Evolutionary conservation across 2,113 vertebrate species (phyloP).

Genomic region (Seriola quinqueradiata): DNA sequence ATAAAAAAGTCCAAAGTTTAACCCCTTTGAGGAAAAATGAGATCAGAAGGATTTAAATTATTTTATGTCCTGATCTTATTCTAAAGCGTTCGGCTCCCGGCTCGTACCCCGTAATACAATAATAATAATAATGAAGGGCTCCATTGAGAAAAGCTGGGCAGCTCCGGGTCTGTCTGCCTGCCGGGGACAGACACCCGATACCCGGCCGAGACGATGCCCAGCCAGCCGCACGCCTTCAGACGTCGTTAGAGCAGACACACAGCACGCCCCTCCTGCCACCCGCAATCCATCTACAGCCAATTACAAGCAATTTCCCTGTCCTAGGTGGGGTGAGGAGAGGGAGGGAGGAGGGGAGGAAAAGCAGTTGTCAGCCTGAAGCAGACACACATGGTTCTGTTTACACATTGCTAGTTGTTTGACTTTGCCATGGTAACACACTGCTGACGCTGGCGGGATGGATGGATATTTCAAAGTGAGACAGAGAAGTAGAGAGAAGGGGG

Average conservation of each 20-base stretch:
- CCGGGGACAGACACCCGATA: slow-evolving; percentile 67
- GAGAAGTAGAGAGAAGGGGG: slow-evolving; percentile 2
- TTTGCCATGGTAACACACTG: slow-evolving; percentile 66
- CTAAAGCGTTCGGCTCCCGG: slow-evolving; percentile 10
- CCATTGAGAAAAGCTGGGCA: slow-evolving; percentile 58
- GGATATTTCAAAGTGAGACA: slow-evolving; percentile 38
- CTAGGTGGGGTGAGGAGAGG: slow-evolving; percentile 68
- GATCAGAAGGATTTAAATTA: slow-evolving; percentile 69
- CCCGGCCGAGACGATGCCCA: slow-evolving; percentile 69
- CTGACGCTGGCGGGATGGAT: slow-evolving; percentile 38
- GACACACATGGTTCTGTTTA: slow-evolving; percentile 82
- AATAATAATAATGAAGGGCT: slow-evolving; percentile 65
- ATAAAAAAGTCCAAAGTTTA: slow-evolving; percentile 25
- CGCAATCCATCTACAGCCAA: slow-evolving; percentile 81
- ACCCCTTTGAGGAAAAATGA: slow-evolving; percentile 56
- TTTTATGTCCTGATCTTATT: slow-evolving; percentile 42
- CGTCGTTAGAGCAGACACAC: slow-evolving; percentile 79
- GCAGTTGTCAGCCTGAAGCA: slow-evolving; percentile 75
- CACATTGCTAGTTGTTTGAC: slow-evolving; percentile 69
- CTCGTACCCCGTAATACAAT: slow-evolving; percentile 51
- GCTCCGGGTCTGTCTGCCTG: slow-evolving; percentile 61
- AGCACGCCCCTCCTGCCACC: slow-evolving; percentile 78
- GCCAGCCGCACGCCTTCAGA: slow-evolving; percentile 79
- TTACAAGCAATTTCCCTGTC: slow-evolving; percentile 83
- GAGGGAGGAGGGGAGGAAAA: slow-evolving; percentile 61